Evolutionary conservation across 2,888 invertebrate genomes (phyloP), one percentile per base, ranked within the genome.

Genomic region (Polyommatus icarus): DNA sequence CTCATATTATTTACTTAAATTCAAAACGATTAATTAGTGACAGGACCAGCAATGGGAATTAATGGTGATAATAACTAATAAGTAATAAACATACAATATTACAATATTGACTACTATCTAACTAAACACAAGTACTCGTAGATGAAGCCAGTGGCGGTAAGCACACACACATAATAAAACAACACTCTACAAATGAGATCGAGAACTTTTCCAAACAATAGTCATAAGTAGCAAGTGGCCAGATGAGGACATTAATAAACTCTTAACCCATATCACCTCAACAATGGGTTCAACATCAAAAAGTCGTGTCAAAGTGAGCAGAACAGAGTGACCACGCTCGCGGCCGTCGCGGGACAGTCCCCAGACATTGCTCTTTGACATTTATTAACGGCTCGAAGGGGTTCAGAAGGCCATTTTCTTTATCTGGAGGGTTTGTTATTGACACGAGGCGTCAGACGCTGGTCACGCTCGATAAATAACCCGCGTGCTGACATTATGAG

Each of bases 371-470:
- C 76, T 59, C 79, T 77, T 82, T 91, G 92, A 92, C 92, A 91
- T 92, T 93, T 93, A 93, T 92, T 91, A 92, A 91, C 90, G 88
- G 85, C 75, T 83, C 83, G 80, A 82, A 90, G 90, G 91, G 91
- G 90, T 91, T 89, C 84, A 82, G 82, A 85, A 85, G 84, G 86
- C 84, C 86, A 86, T 89, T 88, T 87, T 85, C 87, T 88, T 86
- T 84, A 78, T 83, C 85, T 86, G 84, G 84, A 87, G 85, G 86
- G 86, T 82, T 78, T 81, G 79, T 80, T 81, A 82, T 80, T 82
- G 83, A 83, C 80, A 79, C 79, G 80, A 77, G 76, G 78, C 80
- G 79, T 81, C 81, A 79, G 77, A 77, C 77, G 61, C 20, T 77
- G 77, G 79, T 78, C 76, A 78, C 61, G 78, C 67, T 76, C 77